phyloP scores from a whole-genome alignment of 2,888 invertebrate species.

The Resseliella maxima region DNA sequence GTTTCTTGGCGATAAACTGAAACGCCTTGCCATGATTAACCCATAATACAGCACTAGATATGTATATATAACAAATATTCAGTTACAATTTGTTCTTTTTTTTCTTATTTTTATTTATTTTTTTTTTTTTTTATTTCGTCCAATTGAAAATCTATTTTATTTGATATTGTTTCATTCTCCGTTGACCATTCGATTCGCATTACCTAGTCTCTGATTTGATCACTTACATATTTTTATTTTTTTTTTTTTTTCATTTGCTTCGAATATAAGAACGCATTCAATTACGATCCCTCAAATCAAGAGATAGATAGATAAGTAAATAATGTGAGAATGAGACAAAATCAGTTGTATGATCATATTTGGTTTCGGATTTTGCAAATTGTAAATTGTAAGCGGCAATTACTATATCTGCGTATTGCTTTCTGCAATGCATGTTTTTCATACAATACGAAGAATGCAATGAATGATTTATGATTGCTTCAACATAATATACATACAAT shows the following conservation, averaged over 20 bases:
- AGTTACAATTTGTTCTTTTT: not conserved
- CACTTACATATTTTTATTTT: not conserved
- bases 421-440: slow-evolving; percentile 2
- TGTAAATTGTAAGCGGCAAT: slow-evolving; percentile 8
- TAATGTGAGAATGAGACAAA: not conserved
- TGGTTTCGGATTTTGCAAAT: slow-evolving; percentile 25
- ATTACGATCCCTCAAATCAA: not conserved
- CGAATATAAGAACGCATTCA: not conserved
- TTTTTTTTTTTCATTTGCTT: not conserved
- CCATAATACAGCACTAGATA: not conserved
- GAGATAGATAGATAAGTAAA: not conserved
- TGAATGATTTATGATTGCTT: slow-evolving; percentile 53
- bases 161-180: slow-evolving; percentile 4
- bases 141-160: slow-evolving; percentile 45
- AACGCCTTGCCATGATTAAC: slow-evolving; percentile 34
- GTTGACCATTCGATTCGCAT: slow-evolving; percentile 46
- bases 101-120: too few species aligned
- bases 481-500: slow-evolving; percentile 31
- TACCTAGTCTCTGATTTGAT: not conserved
- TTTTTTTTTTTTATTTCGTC: not conserved
- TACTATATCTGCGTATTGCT: not conserved
- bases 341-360: not conserved
- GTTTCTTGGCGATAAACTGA: slow-evolving; percentile 22
- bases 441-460: slow-evolving; percentile 25
- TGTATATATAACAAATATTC: slow-evolving; percentile 8